Base-by-base conservation (phyloP, 2,888 invertebrate genomes). In the Agonopterix subpropinquella region DNA sequence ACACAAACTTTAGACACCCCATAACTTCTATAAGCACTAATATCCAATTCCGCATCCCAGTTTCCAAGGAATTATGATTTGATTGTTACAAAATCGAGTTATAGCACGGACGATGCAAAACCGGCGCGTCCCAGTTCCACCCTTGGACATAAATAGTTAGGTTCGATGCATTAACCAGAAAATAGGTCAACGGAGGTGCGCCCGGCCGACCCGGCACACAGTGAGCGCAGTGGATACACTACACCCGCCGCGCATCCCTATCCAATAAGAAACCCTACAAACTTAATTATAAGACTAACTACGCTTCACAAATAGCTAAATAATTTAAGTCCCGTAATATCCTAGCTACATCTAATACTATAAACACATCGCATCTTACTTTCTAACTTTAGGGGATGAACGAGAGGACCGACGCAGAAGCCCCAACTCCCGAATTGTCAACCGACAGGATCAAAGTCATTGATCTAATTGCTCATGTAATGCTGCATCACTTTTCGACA, bases 111-210 rank as follows among this genome's bases (percentile, higher is more conserved):
- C 57, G 65, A 68, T 75, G 74, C 77, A 77, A 70, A 65, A 73
- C 74, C 77, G 73, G 69, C 73, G 72, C 71, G 77, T 67, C 80
- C 85, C 73, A 81, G 63, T 78, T 74, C 70, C 76, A 79, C 73
- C 80, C 80, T 65, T 68, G 74, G 74, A 80, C 78, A 80, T 80
- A 83, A 83, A 85, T 86, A 86, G 78, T 77, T 79, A 82, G 76
- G 73, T 78, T 73, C 77, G 72, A 87, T 86, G 86, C 86, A 88
- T 74, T 84, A 87, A 74, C 77, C 82, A 83, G 88, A 84, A 88
- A 82, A 87, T 88, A 87, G 88, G 88, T 88, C 88, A 88, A 73
- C 77, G 77, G 84, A 86, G 87, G 87, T 86, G 86, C 81, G 87
- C 83, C 86, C 80, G 77, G 77, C 69, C 78, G 66, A 73, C 73